A percentile compares a stretch with the other conserved stretches of the same genome.
These are phyloP conservation scores for Vimba vimba DNA, from an alignment of 2,113 vertebrate species.

Conservation along the genomic window DNA sequence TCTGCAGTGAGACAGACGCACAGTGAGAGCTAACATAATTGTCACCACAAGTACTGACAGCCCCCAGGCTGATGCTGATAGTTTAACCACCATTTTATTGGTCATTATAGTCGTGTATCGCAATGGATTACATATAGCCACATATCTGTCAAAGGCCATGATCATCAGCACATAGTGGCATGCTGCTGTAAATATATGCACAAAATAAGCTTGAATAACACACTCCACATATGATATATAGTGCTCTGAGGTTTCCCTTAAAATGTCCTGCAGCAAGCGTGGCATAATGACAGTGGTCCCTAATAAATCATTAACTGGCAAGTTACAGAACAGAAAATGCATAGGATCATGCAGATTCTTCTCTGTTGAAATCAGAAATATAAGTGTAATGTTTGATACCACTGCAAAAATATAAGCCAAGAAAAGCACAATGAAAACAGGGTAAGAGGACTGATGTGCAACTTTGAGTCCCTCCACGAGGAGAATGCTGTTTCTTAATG, in stretches of 20 bases:
- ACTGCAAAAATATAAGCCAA: neutral
- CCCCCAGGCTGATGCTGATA: conserved; percentile 60
- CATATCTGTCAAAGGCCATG: conserved; percentile 38
- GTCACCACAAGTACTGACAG: neutral
- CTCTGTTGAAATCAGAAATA: conserved; percentile 53
- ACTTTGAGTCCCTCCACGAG: conserved; percentile 63
- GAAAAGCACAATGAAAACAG: neutral
- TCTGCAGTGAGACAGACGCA: conserved; percentile 62
- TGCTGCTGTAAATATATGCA: conserved; percentile 44
- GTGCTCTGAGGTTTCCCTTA: neutral
- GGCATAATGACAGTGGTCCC: neutral
- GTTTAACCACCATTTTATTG: conserved; percentile 52
- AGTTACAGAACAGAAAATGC: conserved; percentile 69
- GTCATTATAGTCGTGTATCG: conserved; percentile 24
- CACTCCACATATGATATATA: neutral
- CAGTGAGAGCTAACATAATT: conserved; percentile 54
- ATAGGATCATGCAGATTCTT: conserved; percentile 66
- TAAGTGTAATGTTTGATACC: conserved; percentile 28
- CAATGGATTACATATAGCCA: neutral
- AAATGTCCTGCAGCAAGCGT: neutral
- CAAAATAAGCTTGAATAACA: conserved; percentile 52
- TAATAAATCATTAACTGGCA: conserved; percentile 37
- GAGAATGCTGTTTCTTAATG: conserved; percentile 36
- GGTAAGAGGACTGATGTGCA: neutral
- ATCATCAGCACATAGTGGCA: conserved; percentile 64